Evolutionary conservation across 1,140 invertebrate species (phyloP), one percentile per base, ranked within the genome.

Genomic region (Asbolus verrucosus): DNA sequence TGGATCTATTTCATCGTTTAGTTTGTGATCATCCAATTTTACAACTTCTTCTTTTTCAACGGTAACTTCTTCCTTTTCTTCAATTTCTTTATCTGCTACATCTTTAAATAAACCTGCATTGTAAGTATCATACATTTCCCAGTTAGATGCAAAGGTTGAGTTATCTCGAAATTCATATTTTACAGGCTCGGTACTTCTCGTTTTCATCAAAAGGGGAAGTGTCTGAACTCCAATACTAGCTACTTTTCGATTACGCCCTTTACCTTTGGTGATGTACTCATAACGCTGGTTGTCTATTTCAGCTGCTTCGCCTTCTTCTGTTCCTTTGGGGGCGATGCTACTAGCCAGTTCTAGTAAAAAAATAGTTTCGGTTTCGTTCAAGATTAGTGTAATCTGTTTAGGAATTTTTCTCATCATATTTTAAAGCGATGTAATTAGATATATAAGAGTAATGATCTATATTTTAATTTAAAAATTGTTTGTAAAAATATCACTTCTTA

Each of bases 71-170:
- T 67, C 38, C 18, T 33, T 19, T 0, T 65, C 70, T 67, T 74
- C 77, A 79, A 59, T 46, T 63, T 33, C 46, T 65, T 63, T 13
- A 14, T n/a, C n/a, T n/a, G n/a, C n/a, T n/a, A 46, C n/a, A 16
- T 84, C 84, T 14, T 82, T 79, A n/a, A n/a, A n/a, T n/a, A n/a
- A n/a, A n/a, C n/a, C n/a, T 38, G 83, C 78, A 4, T 72, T 85
- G 70, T 87, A 91, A 0, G 87, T 89, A 71, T 92, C 91, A 70
- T 87, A 86, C 86, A 92, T 90, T 50, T 91, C 87, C 86, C 90
- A 93, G 72, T 89, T 84, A 3, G 90, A 91, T 0, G 90, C 89
- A 74, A 89, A 90, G 0, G 85, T 84, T 3, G 81, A 82, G 6
- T 83, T 83, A 76, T 90, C 87, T 43, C 79, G 82, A 8, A 84